A percentile compares a stretch with the other conserved stretches of the same genome.
Conservation (phyloP, 1,140 invertebrate genomes). For the Chrysomallon squamiferum region DNA sequence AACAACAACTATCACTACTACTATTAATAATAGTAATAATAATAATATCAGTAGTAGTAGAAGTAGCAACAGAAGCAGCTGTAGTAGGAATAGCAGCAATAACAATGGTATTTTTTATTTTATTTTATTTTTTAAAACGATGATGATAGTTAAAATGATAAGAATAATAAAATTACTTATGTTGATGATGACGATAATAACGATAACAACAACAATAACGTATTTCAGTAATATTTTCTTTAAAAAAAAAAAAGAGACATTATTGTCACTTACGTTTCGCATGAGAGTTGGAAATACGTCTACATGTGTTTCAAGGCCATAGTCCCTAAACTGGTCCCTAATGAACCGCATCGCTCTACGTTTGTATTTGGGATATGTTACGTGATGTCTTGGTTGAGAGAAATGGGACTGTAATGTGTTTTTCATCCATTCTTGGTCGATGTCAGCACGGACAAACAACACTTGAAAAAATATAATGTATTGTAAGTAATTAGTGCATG, state of each 20-base stretch:
- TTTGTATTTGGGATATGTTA: conserved; percentile 18
- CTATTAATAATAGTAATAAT: too few relatives aligned
- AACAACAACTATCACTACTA: too few relatives aligned
- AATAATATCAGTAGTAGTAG: too few relatives aligned
- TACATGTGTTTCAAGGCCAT: conserved; percentile 16
- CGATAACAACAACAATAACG: conserved; percentile 18
- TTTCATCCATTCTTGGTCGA: conserved; percentile 19
- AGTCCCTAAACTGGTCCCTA: conserved; percentile 13
- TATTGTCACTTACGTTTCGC: not conserved
- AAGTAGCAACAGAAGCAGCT: too few relatives aligned
- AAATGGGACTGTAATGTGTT: conserved; percentile 14
- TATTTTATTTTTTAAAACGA: too few relatives aligned
- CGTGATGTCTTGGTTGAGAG: conserved; percentile 25
- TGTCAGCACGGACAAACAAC: not conserved
- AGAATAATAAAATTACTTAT: too few relatives aligned
- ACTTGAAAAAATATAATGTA: not conserved
- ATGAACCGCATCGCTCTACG: conserved; percentile 15
- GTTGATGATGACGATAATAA: too few relatives aligned
- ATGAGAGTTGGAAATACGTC: conserved; percentile 5
- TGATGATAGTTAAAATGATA: too few relatives aligned
- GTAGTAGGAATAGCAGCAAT: too few relatives aligned
- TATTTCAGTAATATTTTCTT: conserved; percentile 14
- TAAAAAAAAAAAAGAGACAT: too few relatives aligned
- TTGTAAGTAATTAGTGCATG: too few relatives aligned
- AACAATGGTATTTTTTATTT: too few relatives aligned